Percentiles rank a stretch among this genome's conserved stretches.
Evolutionary conservation across 2,113 vertebrate genomes (phyloP).

Genomic region (Spizaetus ornatus): DNA sequence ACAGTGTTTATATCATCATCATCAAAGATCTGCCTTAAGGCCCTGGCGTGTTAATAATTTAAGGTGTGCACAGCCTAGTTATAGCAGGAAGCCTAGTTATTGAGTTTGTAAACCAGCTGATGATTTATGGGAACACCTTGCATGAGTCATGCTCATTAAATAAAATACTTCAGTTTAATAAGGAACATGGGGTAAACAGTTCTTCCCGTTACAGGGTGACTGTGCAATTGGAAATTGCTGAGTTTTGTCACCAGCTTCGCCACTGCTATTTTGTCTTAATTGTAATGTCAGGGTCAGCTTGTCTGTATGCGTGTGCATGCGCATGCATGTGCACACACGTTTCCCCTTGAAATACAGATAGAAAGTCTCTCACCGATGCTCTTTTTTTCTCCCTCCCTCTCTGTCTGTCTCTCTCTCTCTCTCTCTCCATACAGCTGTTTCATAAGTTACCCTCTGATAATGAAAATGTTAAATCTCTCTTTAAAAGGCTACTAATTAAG

Average conservation of each 20-base stretch:
- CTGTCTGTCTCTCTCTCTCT: background rate
- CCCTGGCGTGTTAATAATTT: slow-evolving; percentile 96
- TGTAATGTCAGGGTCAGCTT: slow-evolving; percentile 1
- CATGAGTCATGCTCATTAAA: slow-evolving; percentile 93
- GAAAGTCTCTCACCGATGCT: background rate
- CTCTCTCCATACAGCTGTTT: slow-evolving; percentile 20
- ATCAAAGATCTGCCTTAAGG: slow-evolving; percentile 98
- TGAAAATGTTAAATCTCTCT: slow-evolving; percentile 73
- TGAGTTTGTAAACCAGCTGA: slow-evolving; percentile 97
- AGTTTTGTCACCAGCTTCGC: slow-evolving; percentile 70
- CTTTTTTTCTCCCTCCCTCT: background rate
- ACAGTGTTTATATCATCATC: slow-evolving; percentile 90
- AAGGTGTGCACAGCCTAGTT: slow-evolving; percentile 90
- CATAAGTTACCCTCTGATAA: slow-evolving; percentile 58
- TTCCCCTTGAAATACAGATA: background rate
- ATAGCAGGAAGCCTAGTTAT: slow-evolving; percentile 96
- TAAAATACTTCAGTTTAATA: slow-evolving; percentile 87
- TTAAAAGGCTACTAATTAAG: slow-evolving; percentile 81
- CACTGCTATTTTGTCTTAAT: slow-evolving; percentile 61
- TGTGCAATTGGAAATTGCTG: slow-evolving; percentile 71
- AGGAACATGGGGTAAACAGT: slow-evolving; percentile 80
- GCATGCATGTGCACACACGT: background rate
- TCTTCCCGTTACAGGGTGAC: slow-evolving; percentile 76
- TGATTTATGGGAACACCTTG: slow-evolving; percentile 97
- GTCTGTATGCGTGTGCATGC: background rate